A percentile compares a stretch with the other conserved stretches of the same genome.
Evolutionary conservation across 1,140 invertebrate genomes (phyloP).

Genomic region (Drosophila aff.): DNA sequence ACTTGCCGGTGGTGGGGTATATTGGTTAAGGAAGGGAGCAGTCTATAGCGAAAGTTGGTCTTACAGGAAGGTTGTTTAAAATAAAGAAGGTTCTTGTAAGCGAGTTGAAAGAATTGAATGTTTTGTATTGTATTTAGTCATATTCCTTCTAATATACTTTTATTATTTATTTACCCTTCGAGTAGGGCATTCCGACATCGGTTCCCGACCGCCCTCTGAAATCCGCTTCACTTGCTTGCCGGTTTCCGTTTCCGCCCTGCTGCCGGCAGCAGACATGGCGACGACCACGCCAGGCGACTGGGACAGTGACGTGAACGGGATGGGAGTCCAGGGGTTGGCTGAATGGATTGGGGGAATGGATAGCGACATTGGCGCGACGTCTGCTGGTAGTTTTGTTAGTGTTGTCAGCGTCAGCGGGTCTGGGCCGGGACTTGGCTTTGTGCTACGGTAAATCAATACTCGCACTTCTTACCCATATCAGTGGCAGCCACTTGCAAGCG

Average conservation of each 20-base stretch:
- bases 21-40: background rate
- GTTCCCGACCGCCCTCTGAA: background rate
- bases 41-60: background rate
- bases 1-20: background rate
- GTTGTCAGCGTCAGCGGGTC: slow-evolving; percentile 63
- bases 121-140: background rate
- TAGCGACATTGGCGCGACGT: slow-evolving; percentile 56
- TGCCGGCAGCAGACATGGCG: slow-evolving; percentile 59
- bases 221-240: slow-evolving; percentile 40
- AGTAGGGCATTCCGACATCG: slow-evolving; percentile 10
- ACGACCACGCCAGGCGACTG: slow-evolving; percentile 19
- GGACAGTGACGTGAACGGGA: slow-evolving; percentile 6
- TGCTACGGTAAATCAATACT: slow-evolving; percentile 71
- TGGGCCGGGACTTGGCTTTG: slow-evolving; percentile 45
- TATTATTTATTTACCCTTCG: background rate
- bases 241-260: slow-evolving; percentile 70
- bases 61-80: background rate
- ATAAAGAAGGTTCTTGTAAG: background rate
- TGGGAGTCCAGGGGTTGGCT: background rate
- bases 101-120: background rate
- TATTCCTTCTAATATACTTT: background rate
- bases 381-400: slow-evolving; percentile 47
- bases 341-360: slow-evolving; percentile 1
- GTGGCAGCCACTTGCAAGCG: slow-evolving; percentile 47
- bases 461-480: slow-evolving; percentile 62